Base-by-base conservation (phyloP, 2,797 vertebrate genomes). In the Myripristis jacobus region DNA sequence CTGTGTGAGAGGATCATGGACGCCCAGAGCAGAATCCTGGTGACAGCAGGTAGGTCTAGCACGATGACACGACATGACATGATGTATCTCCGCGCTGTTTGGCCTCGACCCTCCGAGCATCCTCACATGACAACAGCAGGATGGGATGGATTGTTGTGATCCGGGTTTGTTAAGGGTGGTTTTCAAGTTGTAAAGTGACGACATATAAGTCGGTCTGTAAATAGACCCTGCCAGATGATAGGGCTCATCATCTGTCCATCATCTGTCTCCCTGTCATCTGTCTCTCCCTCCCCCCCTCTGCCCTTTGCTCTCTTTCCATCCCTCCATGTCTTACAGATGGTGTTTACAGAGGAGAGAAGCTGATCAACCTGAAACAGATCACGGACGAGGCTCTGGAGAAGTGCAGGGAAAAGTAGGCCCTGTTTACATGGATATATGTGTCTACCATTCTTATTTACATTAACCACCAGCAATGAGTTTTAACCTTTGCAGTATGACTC, bases 351-450 rank as follows among this genome's bases (percentile, higher is more conserved):
- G 94, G 94, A 52, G 93, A 95, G 66, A 95, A 95, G 86, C 82
- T 94, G 73, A 94, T 95, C 87, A 94, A 93, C 87, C 88, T 95
- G 81, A 95, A 95, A 70, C 91, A 93, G 84, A 94, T 94, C 66
- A 88, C 80, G 0, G 91, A 94, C 1, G 91, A 94, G 36, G 94
- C 94, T 29, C 68, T 95, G 87, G 86, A 92, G 81, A 93, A 89
- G 78, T 94, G 93, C 78, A 73, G 75, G 61, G 88, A 91, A 72
- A 94, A 88, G 93, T 94, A 80, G 24, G 88, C 81, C 9, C 65
- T 50, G 36, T 60, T 75, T 36, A 53, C 48, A 15, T 38, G 22
- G 51, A 27, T 62, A 12, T 41, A n/a, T n/a, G n/a, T 29, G 34
- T 64, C 70, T 66, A 19, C 43, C 41, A 5, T 59, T 69, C 44